Conservation (phyloP, 2,888 invertebrate species). For the Drosophila meridionalis region DNA sequence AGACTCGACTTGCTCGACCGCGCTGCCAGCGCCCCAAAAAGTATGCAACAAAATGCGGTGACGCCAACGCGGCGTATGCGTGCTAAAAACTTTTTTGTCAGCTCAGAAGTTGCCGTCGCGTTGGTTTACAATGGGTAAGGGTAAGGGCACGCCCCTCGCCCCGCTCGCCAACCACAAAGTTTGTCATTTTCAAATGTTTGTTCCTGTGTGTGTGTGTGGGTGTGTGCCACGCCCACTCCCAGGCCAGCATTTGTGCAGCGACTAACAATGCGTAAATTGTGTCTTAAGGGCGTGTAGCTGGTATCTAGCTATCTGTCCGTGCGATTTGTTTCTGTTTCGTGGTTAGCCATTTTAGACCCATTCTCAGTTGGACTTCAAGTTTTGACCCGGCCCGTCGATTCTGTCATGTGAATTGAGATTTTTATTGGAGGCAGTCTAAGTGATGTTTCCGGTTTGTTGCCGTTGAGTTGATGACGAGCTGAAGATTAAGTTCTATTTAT, state of each 20-base stretch:
- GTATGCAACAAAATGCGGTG: conserved; percentile 72
- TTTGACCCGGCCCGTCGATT: conserved; percentile 19
- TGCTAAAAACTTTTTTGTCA: conserved; percentile 78
- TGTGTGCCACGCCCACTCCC: conserved; percentile 12
- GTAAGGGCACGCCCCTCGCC: background rate
- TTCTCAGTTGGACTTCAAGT: conserved; percentile 17
- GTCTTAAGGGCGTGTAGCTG: conserved; percentile 65
- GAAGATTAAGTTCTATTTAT: conserved; percentile 2
- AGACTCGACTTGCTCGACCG: conserved; percentile 18
- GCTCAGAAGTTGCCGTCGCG: conserved; percentile 57
- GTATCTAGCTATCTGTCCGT: conserved; percentile 42
- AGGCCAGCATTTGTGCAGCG: conserved; percentile 46
- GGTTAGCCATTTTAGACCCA: conserved; percentile 16
- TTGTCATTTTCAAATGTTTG: conserved; percentile 66
- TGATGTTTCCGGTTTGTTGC: background rate
- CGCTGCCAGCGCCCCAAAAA: conserved; percentile 69
- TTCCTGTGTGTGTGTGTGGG: conserved; percentile 6
- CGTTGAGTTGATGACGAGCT: background rate
- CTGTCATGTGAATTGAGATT: conserved; percentile 23
- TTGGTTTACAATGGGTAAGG: conserved; percentile 29
- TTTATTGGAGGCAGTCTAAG: background rate
- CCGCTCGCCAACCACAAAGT: conserved; percentile 36
- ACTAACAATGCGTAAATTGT: conserved; percentile 66
- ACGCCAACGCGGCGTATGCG: conserved; percentile 70
- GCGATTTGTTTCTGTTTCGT: conserved; percentile 50